Conservation (phyloP, 1,140 invertebrate genomes). For the Drosophila novamexicana region DNA sequence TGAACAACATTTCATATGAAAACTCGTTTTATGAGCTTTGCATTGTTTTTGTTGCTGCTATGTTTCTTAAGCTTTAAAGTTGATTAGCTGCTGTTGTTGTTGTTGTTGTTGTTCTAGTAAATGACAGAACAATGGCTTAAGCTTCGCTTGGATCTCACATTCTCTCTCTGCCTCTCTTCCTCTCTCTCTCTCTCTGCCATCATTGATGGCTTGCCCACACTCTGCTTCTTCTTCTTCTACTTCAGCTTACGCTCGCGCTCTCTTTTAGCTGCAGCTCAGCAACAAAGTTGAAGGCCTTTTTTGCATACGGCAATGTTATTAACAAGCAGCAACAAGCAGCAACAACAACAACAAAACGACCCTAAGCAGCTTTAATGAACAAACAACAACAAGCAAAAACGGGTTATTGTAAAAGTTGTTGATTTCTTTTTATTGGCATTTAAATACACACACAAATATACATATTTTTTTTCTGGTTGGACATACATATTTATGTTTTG, state of each 20-base stretch:
- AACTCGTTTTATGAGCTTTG: constrained; percentile 49
- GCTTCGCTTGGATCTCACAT: constrained; percentile 1
- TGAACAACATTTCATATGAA: constrained; percentile 26
- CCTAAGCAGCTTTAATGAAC: constrained; percentile 29
- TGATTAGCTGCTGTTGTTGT: constrained; percentile 4
- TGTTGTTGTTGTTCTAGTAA: constrained; percentile 36
- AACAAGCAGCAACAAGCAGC: constrained; percentile 31
- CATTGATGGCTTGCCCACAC: constrained; percentile 29
- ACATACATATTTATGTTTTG: constrained; percentile 3
- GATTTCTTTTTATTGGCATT: constrained; percentile 49
- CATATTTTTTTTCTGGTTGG: not conserved
- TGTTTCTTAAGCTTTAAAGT: constrained; percentile 26
- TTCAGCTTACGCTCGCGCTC: constrained; percentile 9
- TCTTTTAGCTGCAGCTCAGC: constrained; percentile 15
- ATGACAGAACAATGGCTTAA: constrained; percentile 45
- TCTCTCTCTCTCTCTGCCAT: not conserved
- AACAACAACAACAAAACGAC: constrained; percentile 33
- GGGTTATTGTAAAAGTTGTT: constrained; percentile 49
- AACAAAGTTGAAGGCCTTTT: constrained; percentile 72
- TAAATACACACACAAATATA: constrained; percentile 21
- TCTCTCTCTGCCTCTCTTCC: not conserved
- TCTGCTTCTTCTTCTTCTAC: constrained; percentile 12
- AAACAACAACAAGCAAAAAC: constrained; percentile 10
- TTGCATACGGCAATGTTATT: constrained; percentile 61
- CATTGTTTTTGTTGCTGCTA: constrained; percentile 12